Percentiles rank a stretch among this genome's conserved stretches.
phyloP scores from a whole-genome alignment of 2,113 vertebrate genomes.

The Mesocricetus auratus region DNA sequence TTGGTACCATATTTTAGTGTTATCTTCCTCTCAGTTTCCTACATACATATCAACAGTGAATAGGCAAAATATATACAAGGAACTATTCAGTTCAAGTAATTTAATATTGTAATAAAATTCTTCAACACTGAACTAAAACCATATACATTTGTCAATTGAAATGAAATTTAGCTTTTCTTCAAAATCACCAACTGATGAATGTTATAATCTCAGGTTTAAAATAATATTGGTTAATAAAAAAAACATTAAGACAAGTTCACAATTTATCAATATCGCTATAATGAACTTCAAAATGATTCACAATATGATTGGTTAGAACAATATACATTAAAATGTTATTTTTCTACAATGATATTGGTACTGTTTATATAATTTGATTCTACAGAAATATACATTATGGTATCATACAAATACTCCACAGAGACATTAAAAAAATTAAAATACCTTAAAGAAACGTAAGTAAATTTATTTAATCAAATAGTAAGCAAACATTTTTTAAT shows the following conservation, averaged over 20 bases:
- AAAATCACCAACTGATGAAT: conserved; percentile 91
- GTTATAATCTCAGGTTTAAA: conserved; percentile 91
- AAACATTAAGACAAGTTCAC: conserved; percentile 99
- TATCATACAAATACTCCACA: conserved; percentile 92
- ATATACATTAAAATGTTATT: conserved; percentile 90
- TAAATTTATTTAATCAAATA: conserved; percentile 89
- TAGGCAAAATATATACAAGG: conserved; percentile 98
- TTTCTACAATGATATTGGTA: conserved; percentile 90
- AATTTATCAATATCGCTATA: conserved; percentile 97
- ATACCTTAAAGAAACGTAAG: conserved; percentile 90
- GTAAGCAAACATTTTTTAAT: conserved; percentile 87
- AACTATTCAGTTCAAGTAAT: conserved; percentile 95
- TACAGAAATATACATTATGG: conserved; percentile 92
- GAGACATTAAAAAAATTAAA: conserved; percentile 91
- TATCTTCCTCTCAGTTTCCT: conserved; percentile 89
- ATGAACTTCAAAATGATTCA: conserved; percentile 98
- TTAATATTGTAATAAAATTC: conserved; percentile 97
- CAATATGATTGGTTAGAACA: conserved; percentile 94
- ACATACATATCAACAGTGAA: conserved; percentile 98
- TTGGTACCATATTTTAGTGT: conserved; percentile 94
- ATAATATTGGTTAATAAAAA: conserved; percentile 96
- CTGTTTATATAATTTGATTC: conserved; percentile 89
- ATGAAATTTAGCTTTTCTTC: conserved; percentile 89
- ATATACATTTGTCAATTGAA: conserved; percentile 92
- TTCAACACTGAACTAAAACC: conserved; percentile 93